Evolutionary conservation across 2,888 invertebrate genomes (phyloP).

Genomic region (Hybos culiciformis): DNA sequence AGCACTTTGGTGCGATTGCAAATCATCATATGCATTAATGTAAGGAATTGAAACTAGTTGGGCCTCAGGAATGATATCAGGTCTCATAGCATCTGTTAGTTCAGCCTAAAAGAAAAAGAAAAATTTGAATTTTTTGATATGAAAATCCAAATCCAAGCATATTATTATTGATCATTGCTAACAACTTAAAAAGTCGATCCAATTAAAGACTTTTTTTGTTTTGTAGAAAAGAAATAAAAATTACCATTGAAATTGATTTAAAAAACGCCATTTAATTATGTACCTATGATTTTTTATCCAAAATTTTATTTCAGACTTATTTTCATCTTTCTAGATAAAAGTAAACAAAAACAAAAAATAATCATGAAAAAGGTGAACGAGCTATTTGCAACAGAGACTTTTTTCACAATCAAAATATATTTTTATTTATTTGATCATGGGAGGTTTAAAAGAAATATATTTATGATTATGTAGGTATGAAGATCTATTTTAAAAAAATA

Average conservation of each 20-base stretch:
- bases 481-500: no score
- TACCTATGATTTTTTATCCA: not conserved
- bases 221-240: not conserved
- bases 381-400: no score
- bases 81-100: conserved; percentile 21
- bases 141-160: not conserved
- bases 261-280: conserved; percentile 1
- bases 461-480: no score
- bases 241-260: not conserved
- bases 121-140: conserved; percentile 3
- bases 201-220: no score
- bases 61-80: conserved; percentile 22
- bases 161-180: no score
- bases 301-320: not conserved
- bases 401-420: no score
- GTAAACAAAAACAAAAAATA: no score
- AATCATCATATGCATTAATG: conserved; percentile 20
- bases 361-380: no score
- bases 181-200: no score
- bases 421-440: no score
- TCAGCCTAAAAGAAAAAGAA: conserved; percentile 18
- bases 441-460: no score
- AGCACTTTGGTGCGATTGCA: no score
- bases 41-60: conserved; percentile 31
- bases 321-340: not conserved